Percentiles rank a stretch among this genome's conserved stretches.
phyloP scores from a whole-genome alignment of 2,797 vertebrate species.

The Rhadinocentrus ornatus region DNA sequence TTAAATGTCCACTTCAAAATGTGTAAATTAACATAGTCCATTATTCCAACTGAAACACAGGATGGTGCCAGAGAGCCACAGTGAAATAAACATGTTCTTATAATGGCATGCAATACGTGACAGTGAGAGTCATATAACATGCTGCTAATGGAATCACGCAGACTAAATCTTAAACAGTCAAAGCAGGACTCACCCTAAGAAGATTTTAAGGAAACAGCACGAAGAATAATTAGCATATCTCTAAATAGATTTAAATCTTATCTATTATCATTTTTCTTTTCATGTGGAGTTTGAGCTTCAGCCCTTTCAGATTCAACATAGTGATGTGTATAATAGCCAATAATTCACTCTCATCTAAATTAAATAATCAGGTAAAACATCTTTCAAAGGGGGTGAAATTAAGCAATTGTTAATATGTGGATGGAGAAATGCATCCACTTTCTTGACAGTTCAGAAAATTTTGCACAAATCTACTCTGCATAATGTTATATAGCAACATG shows the following conservation, averaged over 20 bases:
- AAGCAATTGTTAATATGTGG: slow-evolving; percentile 70
- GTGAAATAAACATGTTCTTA: slow-evolving; percentile 17
- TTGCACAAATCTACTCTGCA: slow-evolving; percentile 56
- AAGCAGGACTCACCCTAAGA: neutral
- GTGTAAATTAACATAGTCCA: slow-evolving; percentile 28
- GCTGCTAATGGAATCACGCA: neutral
- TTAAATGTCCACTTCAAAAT: neutral
- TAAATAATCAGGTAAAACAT: slow-evolving; percentile 64
- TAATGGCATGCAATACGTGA: slow-evolving; percentile 16
- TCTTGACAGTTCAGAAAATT: slow-evolving; percentile 65
- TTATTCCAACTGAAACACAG: slow-evolving; percentile 70
- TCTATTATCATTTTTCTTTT: slow-evolving; percentile 23
- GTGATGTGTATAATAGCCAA: slow-evolving; percentile 30
- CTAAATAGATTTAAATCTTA: slow-evolving; percentile 22
- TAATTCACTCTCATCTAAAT: slow-evolving; percentile 60
- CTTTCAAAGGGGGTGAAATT: slow-evolving; percentile 71
- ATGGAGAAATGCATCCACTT: slow-evolving; percentile 69
- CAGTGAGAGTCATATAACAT: neutral
- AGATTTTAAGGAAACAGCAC: neutral
- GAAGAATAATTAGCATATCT: slow-evolving; percentile 45
- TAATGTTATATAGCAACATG: slow-evolving; percentile 50
- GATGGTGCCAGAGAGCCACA: slow-evolving; percentile 79
- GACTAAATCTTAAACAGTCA: neutral
- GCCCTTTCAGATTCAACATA: slow-evolving; percentile 14
- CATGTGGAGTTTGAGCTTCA: slow-evolving; percentile 2